Evolutionary conservation across 2,888 invertebrate species (phyloP).

Genomic region (Cryptocephalus moraei): DNA sequence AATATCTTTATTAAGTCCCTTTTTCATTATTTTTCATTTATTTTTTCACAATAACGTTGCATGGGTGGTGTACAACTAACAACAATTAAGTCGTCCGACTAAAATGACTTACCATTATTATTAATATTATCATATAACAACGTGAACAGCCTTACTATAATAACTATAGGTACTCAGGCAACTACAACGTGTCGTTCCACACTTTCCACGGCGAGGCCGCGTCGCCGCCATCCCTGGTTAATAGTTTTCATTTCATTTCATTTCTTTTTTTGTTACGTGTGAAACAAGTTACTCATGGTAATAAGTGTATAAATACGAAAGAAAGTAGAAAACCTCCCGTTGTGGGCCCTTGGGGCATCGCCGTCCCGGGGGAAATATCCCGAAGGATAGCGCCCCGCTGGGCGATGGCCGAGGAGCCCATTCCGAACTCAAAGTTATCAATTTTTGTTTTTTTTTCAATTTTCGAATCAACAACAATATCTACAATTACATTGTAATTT

Average conservation of each 20-base stretch:
- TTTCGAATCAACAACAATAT: constrained; percentile 35
- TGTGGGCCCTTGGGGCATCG: no score
- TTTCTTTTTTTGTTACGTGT: constrained; percentile 10
- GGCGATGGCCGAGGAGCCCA: no score
- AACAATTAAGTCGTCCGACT: constrained; percentile 36
- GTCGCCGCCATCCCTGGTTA: no score
- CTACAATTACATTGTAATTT: constrained; percentile 36
- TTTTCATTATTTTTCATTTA: constrained; percentile 6
- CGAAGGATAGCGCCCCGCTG: no score
- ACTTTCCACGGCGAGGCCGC: constrained; percentile 12
- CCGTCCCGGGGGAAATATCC: no score
- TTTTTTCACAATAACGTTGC: constrained; percentile 37
- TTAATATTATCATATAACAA: constrained; percentile 37
- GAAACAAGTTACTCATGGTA: constrained; percentile 32
- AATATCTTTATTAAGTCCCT: constrained; percentile 38
- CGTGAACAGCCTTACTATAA: constrained; percentile 38
- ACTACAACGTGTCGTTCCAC: constrained; percentile 36
- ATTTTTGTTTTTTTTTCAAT: background rate
- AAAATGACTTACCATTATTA: constrained; percentile 30
- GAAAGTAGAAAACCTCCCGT: no score
- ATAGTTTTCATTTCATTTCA: no score
- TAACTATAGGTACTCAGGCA: constrained; percentile 41
- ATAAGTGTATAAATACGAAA: constrained; percentile 38
- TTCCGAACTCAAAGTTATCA: background rate
- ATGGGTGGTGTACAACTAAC: constrained; percentile 36